Base-by-base conservation (phyloP, 2,888 invertebrate species). In the Gymnocheta viridis region DNA sequence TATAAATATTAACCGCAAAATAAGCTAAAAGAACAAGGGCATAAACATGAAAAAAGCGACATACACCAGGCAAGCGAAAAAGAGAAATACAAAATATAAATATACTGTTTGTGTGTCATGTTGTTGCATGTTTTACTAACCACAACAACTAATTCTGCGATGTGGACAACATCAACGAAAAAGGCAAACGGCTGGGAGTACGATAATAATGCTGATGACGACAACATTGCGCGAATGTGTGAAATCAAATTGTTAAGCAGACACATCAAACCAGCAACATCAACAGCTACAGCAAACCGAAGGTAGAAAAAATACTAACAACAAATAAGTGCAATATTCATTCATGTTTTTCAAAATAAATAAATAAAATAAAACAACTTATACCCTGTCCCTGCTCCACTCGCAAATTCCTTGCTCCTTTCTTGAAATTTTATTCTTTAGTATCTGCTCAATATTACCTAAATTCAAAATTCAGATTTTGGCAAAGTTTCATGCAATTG, bases 111-210 rank as follows among this genome's bases (percentile, higher is more conserved):
- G 78, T 86, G 73, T 82, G 60, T 73, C 82, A 81, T 85, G 85
- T 82, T 78, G 81, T 60, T 47, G 78, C 89, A 89, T 90, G 90
- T 90, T 90, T 90, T 90, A 90, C 90, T 89, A 90, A 90, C 90
- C 89, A 85, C 88, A 87, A 86, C 86, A 85, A 85, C 87, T 87
- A 87, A 87, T 87, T 86, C 86, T 60, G 69, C 86, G 72, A 76
- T 69, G 79, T 27, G 81, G 44, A 72, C 69, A 72, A 51, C 78
- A 74, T 44, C 58, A 70, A 44, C 24, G 41, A 49, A 56, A 79
- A 70, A 67, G 41, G 22, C 56, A 29, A n/a, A 49, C 19, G 74
- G 27, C 41, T 58, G 35, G 14, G 38, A 74, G 47, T 9, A 73
- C 24, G 12, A 32, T 19, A 29, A 60, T 49, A 41, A 76, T 35